These are phyloP conservation scores for Actinernus sp. DNA, from an alignment of 92 coral and sea anemone species.

Conservation along the genomic window DNA sequence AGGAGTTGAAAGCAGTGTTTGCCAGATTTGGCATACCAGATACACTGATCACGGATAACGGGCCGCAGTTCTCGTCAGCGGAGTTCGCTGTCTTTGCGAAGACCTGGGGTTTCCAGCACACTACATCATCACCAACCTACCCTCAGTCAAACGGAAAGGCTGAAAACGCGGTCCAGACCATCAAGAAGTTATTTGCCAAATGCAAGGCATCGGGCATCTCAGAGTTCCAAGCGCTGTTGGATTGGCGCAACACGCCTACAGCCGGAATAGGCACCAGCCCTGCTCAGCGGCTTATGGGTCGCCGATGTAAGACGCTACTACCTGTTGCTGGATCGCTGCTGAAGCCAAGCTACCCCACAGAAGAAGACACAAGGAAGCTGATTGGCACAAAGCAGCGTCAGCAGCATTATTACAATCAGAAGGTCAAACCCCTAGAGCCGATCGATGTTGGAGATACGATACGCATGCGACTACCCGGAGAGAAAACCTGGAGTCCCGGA, in stretches of 20 bases:
- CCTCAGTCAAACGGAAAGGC: constrained; percentile 61
- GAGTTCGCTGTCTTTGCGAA: constrained; percentile 44
- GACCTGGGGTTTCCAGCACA: constrained; percentile 52
- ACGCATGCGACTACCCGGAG: constrained; percentile 46
- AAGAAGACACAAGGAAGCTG: constrained; percentile 24
- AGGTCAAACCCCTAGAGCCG: constrained; percentile 25
- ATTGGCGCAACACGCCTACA: constrained; percentile 55
- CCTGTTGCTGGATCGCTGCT: constrained; percentile 50
- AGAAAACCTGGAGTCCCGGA: constrained; percentile 41
- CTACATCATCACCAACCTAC: constrained; percentile 39
- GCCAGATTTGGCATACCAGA: constrained; percentile 47
- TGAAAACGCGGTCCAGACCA: constrained; percentile 52
- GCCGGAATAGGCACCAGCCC: constrained; percentile 51
- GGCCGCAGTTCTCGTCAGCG: constrained; percentile 43
- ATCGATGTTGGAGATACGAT: constrained; percentile 25
- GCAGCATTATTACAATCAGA: constrained; percentile 28
- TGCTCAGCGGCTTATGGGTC: constrained; percentile 48
- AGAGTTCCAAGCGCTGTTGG: constrained; percentile 46
- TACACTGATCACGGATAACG: constrained; percentile 35
- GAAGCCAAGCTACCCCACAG: constrained; percentile 36
- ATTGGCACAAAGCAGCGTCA: constrained; percentile 40
- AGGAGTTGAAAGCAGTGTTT: constrained; percentile 40
- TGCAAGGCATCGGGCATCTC: constrained; percentile 47
- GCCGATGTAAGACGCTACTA: constrained; percentile 43
- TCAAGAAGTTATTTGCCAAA: constrained; percentile 27